Conservation (phyloP, 2,797 vertebrate genomes). For the Phoebastria nigripes region DNA sequence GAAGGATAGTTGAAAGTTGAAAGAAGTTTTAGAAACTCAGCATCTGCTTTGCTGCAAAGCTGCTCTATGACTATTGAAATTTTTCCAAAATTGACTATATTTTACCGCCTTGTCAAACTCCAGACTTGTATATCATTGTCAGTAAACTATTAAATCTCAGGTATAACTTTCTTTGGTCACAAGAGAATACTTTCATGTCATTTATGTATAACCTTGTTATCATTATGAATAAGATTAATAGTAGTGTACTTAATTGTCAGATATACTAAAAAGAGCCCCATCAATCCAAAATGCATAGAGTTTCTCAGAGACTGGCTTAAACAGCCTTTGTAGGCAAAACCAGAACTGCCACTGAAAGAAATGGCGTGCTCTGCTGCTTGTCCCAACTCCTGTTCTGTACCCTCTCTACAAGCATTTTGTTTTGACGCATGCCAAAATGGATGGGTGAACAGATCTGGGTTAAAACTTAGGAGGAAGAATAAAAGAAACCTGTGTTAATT, state of each 20-base stretch:
- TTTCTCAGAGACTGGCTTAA: neutral
- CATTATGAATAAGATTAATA: neutral
- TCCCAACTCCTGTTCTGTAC: neutral
- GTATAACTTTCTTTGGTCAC: neutral
- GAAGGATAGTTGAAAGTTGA: neutral
- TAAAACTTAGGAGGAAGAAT: neutral
- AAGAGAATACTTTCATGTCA: neutral
- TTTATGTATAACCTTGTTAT: neutral
- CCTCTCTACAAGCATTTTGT: neutral
- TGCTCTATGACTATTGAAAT: neutral
- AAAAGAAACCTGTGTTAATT: neutral
- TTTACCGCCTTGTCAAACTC: neutral
- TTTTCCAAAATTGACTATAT: neutral
- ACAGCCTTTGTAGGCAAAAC: neutral
- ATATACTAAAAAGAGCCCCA: neutral
- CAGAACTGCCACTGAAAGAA: neutral
- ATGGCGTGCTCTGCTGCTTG: fast-evolving
- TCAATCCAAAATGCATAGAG: neutral
- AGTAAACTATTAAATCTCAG: neutral
- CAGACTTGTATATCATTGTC: neutral
- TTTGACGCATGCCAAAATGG: neutral
- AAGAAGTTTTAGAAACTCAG: neutral
- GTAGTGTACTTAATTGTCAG: neutral
- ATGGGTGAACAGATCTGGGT: neutral
- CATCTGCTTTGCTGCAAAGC: neutral